A percentile compares a stretch with the other conserved stretches of the same genome.
phyloP scores from a whole-genome alignment of 2,113 vertebrate species.

The Sinocyclocheilus rhinocerous region DNA sequence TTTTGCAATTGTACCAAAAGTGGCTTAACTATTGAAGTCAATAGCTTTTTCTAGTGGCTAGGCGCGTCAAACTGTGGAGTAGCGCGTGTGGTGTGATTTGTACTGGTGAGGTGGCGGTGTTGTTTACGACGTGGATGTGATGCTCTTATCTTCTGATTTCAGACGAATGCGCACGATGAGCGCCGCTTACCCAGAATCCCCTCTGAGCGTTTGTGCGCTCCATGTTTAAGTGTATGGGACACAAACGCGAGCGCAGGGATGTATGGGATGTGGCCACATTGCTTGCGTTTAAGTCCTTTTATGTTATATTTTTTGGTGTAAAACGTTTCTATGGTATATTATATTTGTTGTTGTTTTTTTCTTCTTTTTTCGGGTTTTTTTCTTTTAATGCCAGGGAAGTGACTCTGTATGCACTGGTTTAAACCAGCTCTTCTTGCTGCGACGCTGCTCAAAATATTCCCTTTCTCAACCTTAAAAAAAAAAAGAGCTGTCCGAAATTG shows the following conservation, averaged over 20 bases:
- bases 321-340: slow-evolving; percentile 56
- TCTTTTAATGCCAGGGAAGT: slow-evolving; percentile 71
- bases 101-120: slow-evolving; percentile 77
- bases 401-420: slow-evolving; percentile 61
- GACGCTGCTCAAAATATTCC: slow-evolving; percentile 30
- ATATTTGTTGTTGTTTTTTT: slow-evolving; percentile 51
- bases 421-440: slow-evolving; percentile 41
- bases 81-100: slow-evolving; percentile 78
- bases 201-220: not conserved
- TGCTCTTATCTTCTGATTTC: slow-evolving; percentile 68
- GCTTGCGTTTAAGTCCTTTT: slow-evolving; percentile 57
- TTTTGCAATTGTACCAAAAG: slow-evolving; percentile 99
- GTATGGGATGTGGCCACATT: slow-evolving; percentile 48
- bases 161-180: slow-evolving; percentile 65
- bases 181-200: slow-evolving; percentile 63
- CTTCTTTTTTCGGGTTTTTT: slow-evolving; percentile 59
- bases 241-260: not conserved
- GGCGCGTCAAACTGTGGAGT: slow-evolving; percentile 78
- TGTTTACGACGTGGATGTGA: slow-evolving; percentile 74
- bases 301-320: slow-evolving; percentile 65
- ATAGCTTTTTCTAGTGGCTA: slow-evolving; percentile 83
- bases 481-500: not conserved
- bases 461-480: not conserved
- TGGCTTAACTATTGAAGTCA: slow-evolving; percentile 93
- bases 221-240: slow-evolving; percentile 1